Evolutionary conservation across 1,140 invertebrate species (phyloP).

Genomic region (Aphidius ervi): DNA sequence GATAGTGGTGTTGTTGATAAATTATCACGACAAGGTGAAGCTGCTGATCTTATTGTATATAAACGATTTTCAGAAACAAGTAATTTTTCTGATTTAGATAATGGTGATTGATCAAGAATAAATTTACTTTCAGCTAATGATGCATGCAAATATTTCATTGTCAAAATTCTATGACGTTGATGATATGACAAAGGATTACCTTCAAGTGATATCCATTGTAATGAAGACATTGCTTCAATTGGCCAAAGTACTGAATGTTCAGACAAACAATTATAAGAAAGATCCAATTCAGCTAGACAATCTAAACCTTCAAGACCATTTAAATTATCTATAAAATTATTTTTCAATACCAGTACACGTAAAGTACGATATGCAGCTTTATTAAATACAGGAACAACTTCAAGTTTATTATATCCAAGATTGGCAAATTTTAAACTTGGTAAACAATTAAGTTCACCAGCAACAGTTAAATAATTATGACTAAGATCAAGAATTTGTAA

Average conservation of each 20-base stretch:
- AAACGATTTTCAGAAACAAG: constrained; percentile 40
- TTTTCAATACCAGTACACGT: constrained; percentile 55
- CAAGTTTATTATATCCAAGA: constrained; percentile 62
- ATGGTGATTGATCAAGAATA: constrained; percentile 54
- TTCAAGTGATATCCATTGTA: constrained; percentile 56
- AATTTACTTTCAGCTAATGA: constrained; percentile 56
- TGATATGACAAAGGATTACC: constrained; percentile 63
- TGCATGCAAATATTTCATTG: constrained; percentile 57
- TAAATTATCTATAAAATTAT: constrained; percentile 56
- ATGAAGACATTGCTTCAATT: constrained; percentile 53
- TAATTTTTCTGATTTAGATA: constrained; percentile 55
- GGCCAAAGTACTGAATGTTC: constrained; percentile 57
- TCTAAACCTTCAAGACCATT: constrained; percentile 52
- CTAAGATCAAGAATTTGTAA: constrained; percentile 60
- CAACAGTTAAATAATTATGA: constrained; percentile 53
- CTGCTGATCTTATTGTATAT: constrained; percentile 29
- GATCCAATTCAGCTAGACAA: constrained; percentile 57
- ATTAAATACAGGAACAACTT: constrained; percentile 55
- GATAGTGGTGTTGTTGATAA: not conserved
- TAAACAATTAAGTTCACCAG: constrained; percentile 52
- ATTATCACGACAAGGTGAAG: not conserved
- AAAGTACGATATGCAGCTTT: constrained; percentile 50
- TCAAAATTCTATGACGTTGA: constrained; percentile 55
- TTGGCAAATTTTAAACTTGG: constrained; percentile 61
- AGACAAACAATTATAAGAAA: constrained; percentile 62